These are phyloP conservation scores for Drosophila tani DNA, from an alignment of 1,140 invertebrate genomes.

Conservation along the genomic window DNA sequence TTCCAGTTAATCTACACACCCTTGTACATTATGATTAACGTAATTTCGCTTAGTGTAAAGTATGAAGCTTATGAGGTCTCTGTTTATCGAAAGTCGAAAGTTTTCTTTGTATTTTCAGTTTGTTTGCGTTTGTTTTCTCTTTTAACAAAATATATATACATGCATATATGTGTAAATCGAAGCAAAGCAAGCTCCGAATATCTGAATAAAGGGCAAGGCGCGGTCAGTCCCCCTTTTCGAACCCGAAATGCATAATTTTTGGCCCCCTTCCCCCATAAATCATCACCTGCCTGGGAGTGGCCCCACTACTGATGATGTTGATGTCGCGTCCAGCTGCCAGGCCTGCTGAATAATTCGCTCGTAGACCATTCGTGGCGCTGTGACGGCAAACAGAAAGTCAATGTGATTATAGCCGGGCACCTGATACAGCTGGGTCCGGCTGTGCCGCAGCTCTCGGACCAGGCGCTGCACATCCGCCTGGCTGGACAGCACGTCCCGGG, in stretches of 20 bases:
- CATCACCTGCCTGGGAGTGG: conserved; percentile 6
- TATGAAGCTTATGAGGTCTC: conserved; percentile 76
- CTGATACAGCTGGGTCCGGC: conserved; percentile 56
- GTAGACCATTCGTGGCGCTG: conserved; percentile 62
- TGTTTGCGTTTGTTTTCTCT: conserved; percentile 48
- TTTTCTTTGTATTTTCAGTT: conserved; percentile 56
- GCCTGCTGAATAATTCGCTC: conserved; percentile 66
- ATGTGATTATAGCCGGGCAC: conserved; percentile 76
- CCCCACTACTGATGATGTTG: background rate
- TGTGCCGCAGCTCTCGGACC: conserved; percentile 48
- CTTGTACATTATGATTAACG: conserved; percentile 66
- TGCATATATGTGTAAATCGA: conserved; percentile 65
- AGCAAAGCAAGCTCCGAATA: conserved; percentile 20
- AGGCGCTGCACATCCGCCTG: conserved; percentile 58
- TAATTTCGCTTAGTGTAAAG: conserved; percentile 69
- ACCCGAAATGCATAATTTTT: background rate
- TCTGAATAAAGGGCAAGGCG: conserved; percentile 39
- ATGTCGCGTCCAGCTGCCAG: conserved; percentile 37
- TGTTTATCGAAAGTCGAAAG: conserved; percentile 56
- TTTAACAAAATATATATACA: conserved; percentile 68
- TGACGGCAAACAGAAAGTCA: conserved; percentile 70
- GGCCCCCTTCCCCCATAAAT: conserved; percentile 1
- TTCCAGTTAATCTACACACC: conserved; percentile 65
- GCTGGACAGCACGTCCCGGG: conserved; percentile 60
- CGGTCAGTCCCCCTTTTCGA: conserved; percentile 6